Evolutionary conservation across 2,113 vertebrate genomes (phyloP), one percentile per base, ranked within the genome.

Genomic region (Microcebus lehilahytsara): DNA sequence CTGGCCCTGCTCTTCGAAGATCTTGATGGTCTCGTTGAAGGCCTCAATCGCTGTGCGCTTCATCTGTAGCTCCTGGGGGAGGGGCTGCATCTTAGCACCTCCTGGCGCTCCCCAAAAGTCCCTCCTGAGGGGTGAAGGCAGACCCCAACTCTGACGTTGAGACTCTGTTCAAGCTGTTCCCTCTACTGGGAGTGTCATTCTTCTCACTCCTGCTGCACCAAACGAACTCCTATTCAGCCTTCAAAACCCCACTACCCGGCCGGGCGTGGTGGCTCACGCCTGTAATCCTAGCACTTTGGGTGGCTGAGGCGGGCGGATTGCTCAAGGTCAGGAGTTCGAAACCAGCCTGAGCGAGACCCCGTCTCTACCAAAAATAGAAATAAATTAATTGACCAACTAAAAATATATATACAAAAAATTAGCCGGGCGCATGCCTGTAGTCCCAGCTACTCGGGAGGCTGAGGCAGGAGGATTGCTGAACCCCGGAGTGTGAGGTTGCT

Each of bases 1-100:
- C 98, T 99, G 99, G 78, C 99, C 99, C 92, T 99, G 99, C 89
- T 99, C 99, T 51, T 99, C 99, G 2, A 99, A 99, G 98, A 99
- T 99, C 98, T 99, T 99, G 97, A 99, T 99, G 0, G 99, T 99
- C 91, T 99, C 99, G 0, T 99, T 99, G 98, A 99, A 99, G 89
- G 99, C 99, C 92, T 99, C 99, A 0, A 99, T 99, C 0, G 99
- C 99, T 0, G 99, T 99, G 64, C 99, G 98, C 96, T 99, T 99
- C 99, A 99, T 99, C 96, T 99, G 99, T 85, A 99, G 97, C 94
- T 99, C 99, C 99, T 99, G 98, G 0, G 22, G 30, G n/a, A 19
- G 2, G 34, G 12, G 72, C 1, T 0, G 3, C 14, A 1, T 20
- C 75, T 84, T 2, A 85, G 81, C 9, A 32, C 30, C 67, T 37